Evolutionary conservation across 2,888 invertebrate species (phyloP).

Genomic region (Megamerina dolium): DNA sequence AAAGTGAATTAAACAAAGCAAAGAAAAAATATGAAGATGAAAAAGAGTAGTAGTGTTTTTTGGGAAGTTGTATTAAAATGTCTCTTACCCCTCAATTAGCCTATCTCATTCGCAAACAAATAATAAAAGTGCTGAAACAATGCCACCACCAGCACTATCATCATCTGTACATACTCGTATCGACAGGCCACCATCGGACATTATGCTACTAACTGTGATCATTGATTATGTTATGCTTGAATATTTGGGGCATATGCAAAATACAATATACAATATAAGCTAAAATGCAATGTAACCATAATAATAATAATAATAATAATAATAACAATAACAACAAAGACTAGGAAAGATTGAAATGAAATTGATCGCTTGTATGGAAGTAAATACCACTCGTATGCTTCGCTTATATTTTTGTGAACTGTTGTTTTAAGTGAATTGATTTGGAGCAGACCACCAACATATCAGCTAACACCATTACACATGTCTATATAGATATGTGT

Average conservation of each 20-base stretch:
- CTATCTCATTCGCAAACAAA: too few species aligned
- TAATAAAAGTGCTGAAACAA: too few species aligned
- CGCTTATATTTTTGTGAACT: slow-evolving; percentile 1
- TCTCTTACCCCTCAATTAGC: too few species aligned
- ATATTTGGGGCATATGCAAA: slow-evolving; percentile 42
- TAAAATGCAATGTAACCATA: neutral
- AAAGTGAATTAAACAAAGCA: too few species aligned
- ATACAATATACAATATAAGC: slow-evolving; percentile 33
- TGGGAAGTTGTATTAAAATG: too few species aligned
- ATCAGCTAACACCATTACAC: too few species aligned
- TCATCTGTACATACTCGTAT: too few species aligned
- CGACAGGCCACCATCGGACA: too few species aligned
- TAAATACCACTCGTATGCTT: neutral
- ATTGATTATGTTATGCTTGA: slow-evolving; percentile 37
- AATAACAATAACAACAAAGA: neutral
- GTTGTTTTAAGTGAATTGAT: neutral
- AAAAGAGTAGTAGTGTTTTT: too few species aligned
- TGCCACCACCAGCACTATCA: too few species aligned
- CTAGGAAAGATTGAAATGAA: neutral
- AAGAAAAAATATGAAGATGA: too few species aligned
- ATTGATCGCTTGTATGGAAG: neutral
- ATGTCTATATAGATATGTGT: slow-evolving; percentile 1
- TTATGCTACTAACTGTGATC: too few species aligned
- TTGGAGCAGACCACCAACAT: neutral
- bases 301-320: neutral